Evolutionary conservation across 1,140 invertebrate genomes (phyloP), one percentile per base, ranked within the genome.

Genomic region (Bombus waltoni): DNA sequence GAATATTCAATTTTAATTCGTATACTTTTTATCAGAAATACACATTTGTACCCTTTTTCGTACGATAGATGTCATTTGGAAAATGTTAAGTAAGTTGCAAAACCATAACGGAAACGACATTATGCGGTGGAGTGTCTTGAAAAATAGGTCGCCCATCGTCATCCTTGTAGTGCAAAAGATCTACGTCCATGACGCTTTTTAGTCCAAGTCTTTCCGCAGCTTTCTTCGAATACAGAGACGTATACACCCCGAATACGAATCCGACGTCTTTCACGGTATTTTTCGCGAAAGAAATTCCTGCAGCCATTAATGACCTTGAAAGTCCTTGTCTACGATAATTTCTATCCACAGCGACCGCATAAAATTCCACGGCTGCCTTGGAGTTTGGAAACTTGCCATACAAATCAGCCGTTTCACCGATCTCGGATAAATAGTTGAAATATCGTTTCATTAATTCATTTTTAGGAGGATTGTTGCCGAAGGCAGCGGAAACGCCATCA

Each of bases 221-320:
- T 15, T 70, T 90, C 35, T 68, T 92, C 38, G 91, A 92, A 38
- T 87, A 89, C 1, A 83, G 38, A 1, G 90, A 93, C 9, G 92
- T 92, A 53, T 85, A 92, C 0, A 91, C 57, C 0, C 89, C 91
- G 68, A 92, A 93, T 65, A 92, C 76, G 15, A 93, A 65, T 38
- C 90, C 72, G 11, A 89, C 72, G 35, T 78, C 80, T 11, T 59
- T 28, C 1, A 62, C 10, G 3, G 0, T 47, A 15, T 57, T 22
- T 53, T 22, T 78, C 3, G 86, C 88, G 2, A 82, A 72, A 10
- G 40, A 44, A 5, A 93, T 76, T 18, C 85, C 89, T 0, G 47
- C 70, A 15, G 35, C 53, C 40, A 91, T 83, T 11, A 91, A 13
- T 25, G 25, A 44, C 6, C 15, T 88, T 0, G 88, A 66, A 28